These are phyloP conservation scores for Sebastes dallii DNA, from an alignment of 2,797 vertebrate species.

Conservation along the genomic window DNA sequence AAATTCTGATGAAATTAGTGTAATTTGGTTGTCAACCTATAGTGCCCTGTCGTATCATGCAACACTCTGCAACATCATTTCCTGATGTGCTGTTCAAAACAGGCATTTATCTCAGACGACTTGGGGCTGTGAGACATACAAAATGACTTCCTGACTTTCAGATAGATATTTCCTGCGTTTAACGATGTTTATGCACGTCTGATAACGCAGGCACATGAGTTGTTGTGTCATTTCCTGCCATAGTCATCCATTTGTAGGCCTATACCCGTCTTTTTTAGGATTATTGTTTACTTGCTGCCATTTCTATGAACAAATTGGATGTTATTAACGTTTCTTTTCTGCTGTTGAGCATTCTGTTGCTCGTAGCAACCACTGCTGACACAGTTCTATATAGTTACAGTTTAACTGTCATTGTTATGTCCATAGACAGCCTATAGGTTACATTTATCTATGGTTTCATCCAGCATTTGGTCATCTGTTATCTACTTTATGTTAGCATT, in stretches of 20 bases:
- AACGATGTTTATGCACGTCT: slow-evolving; percentile 54
- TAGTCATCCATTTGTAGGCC: background rate
- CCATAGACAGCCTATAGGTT: background rate
- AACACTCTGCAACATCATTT: slow-evolving; percentile 22
- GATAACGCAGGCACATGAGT: slow-evolving; percentile 4
- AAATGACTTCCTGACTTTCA: slow-evolving; percentile 69
- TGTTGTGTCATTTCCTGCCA: slow-evolving; percentile 3
- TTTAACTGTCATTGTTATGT: background rate
- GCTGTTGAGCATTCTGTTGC: background rate
- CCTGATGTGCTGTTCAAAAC: slow-evolving; percentile 45
- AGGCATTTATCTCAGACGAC: slow-evolving; percentile 53
- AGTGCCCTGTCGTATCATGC: background rate
- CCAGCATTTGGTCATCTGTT: background rate
- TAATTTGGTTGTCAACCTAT: background rate
- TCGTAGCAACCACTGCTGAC: too few species aligned
- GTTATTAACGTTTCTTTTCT: background rate
- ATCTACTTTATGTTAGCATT: background rate
- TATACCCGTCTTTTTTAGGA: background rate
- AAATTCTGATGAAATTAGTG: background rate
- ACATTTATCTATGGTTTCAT: background rate
- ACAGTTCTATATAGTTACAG: background rate
- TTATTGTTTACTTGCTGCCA: background rate
- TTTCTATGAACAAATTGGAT: background rate
- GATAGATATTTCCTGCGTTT: slow-evolving; percentile 74
- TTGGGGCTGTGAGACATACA: slow-evolving; percentile 42